Evolutionary conservation across 2,113 vertebrate genomes (phyloP), one percentile per base, ranked within the genome.

Genomic region (Athene cunicularia): DNA sequence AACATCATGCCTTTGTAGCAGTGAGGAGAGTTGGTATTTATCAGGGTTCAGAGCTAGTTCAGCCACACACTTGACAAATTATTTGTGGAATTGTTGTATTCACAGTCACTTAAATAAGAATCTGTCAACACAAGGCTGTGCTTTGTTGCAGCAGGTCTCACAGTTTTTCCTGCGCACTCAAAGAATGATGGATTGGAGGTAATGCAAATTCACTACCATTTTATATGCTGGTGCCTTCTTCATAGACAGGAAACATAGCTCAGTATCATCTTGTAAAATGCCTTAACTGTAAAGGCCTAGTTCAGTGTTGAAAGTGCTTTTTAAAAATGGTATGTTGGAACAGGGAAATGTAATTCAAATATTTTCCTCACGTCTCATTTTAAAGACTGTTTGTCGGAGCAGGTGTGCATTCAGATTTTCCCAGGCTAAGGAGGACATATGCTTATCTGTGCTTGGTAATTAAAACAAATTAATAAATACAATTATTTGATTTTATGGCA

Each of bases 41-140:
- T 98, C 97, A 97, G 98, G 98, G 99, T 99, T 99, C 99, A 99
- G 99, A 99, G 99, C 98, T 98, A 99, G 99, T 99, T 99, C 99
- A 99, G 99, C 98, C 98, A 98, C 99, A 98, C 98, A 98, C 98
- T 99, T 99, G 99, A 99, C 99, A 99, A 99, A 99, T 99, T 99
- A 99, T 99, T 99, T 99, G 99, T 99, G 99, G 99, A 99, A 99
- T 99, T 99, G 99, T 99, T 99, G 99, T 99, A 99, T 99, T 99
- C 99, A 99, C 99, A 99, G 99, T 99, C 99, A 99, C 99, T 99
- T 99, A 99, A 99, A 99, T 99, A 99, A 99, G 99, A 99, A 99
- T 99, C 99, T 99, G 99, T 99, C 99, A 99, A 98, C 98, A 98
- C 98, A 98, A 98, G 98, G 98, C 98, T 98, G 98, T 96, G 97